phyloP scores from a whole-genome alignment of 1,140 invertebrate species.

The Lucilia sericata region DNA sequence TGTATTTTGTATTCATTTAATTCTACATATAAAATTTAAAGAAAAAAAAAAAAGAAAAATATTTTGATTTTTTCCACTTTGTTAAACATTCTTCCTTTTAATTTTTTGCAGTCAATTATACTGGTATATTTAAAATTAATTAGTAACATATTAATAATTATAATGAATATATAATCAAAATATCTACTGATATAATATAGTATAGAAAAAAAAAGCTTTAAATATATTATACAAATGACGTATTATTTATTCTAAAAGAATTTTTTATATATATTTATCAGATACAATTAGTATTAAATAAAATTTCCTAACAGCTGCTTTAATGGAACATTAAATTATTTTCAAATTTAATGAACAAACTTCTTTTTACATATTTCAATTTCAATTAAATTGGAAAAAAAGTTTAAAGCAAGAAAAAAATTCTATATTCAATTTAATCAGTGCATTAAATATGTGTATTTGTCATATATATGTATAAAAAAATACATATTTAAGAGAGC shows the following conservation, averaged over 20 bases:
- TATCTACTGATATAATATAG: neutral
- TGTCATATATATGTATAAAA: slow-evolving; percentile 26
- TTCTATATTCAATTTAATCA: slow-evolving; percentile 42
- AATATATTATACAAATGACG: neutral
- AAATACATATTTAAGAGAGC: slow-evolving; percentile 22
- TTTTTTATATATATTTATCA: neutral
- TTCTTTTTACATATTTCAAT: neutral
- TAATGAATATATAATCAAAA: too few species aligned
- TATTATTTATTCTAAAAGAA: neutral
- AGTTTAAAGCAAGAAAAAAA: neutral
- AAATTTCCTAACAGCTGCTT: neutral
- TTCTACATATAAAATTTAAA: neutral
- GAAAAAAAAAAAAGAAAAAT: neutral
- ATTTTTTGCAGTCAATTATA: neutral
- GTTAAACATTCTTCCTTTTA: neutral
- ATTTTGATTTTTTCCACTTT: slow-evolving; percentile 16
- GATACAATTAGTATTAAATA: neutral
- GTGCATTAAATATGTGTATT: slow-evolving; percentile 42
- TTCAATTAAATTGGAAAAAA: neutral
- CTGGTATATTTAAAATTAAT: neutral
- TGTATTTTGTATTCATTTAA: neutral
- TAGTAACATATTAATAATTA: neutral
- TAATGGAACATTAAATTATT: neutral
- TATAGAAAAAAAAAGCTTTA: neutral
- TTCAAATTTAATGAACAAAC: neutral